phyloP scores from a whole-genome alignment of 1,140 invertebrate genomes.

The Charaxes varanes region DNA sequence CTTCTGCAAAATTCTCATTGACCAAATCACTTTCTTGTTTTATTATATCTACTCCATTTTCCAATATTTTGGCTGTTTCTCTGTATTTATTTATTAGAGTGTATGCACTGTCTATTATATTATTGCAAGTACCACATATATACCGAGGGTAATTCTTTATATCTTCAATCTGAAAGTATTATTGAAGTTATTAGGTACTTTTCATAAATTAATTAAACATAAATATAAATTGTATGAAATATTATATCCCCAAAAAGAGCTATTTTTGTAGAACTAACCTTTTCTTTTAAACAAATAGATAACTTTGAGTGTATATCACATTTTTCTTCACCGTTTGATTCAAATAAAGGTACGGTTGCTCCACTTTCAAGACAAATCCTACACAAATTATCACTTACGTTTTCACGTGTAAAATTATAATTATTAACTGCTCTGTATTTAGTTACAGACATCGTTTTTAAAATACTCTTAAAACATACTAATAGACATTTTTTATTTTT shows the following conservation, averaged over 20 bases:
- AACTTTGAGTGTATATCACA: conserved; percentile 32
- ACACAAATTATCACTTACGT: conserved; percentile 27
- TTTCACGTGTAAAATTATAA: conserved; percentile 6
- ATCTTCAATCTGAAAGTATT: conserved; percentile 49
- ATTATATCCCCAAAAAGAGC: no score
- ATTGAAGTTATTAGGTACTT: no score
- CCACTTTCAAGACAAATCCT: conserved; percentile 49
- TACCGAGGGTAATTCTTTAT: conserved; percentile 44
- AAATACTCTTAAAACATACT: no score
- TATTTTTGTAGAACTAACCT: no score
- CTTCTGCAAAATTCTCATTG: conserved; percentile 23
- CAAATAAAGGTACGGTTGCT: conserved; percentile 46
- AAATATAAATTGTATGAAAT: no score
- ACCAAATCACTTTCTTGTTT: conserved; percentile 37
- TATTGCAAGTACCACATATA: conserved; percentile 48
- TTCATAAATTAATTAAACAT: no score
- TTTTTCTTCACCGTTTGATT: conserved; percentile 21
- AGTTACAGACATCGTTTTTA: neutral
- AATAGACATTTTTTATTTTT: no score
- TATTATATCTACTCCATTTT: conserved; percentile 32
- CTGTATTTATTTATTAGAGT: conserved; percentile 51
- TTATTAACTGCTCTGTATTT: neutral
- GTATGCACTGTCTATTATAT: conserved; percentile 31
- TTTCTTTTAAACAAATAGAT: conserved; percentile 39
- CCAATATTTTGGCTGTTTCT: conserved; percentile 40